Evolutionary conservation across 1,140 invertebrate genomes (phyloP).

Genomic region (Yoshiicerus persimilis): DNA sequence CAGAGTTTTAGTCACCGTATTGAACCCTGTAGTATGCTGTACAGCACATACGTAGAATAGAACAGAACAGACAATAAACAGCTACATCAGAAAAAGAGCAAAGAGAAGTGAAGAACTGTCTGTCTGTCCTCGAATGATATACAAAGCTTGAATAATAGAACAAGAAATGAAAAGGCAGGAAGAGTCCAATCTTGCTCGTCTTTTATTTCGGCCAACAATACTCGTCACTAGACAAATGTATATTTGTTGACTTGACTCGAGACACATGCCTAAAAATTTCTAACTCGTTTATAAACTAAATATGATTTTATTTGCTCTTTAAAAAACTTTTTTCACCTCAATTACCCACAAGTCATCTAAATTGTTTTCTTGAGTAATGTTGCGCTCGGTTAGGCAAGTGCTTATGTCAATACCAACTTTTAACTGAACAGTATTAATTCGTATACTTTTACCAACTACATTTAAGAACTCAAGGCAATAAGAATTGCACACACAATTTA

Average conservation of each 20-base stretch:
- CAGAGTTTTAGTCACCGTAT: neutral
- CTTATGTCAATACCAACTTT: neutral
- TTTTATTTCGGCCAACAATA: slow-evolving; percentile 21
- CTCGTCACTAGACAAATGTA: slow-evolving; percentile 19
- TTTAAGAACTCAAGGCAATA: neutral
- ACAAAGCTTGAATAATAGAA: slow-evolving; percentile 12
- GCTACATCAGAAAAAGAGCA: slow-evolving; percentile 24
- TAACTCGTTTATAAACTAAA: neutral
- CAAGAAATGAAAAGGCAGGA: slow-evolving; percentile 29
- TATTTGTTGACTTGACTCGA: neutral
- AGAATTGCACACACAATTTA: no score
- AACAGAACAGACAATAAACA: slow-evolving; percentile 20
- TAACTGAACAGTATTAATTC: no score
- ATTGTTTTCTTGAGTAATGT: neutral
- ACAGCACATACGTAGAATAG: neutral
- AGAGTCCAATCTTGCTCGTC: slow-evolving; percentile 33
- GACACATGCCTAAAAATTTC: neutral
- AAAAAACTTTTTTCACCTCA: neutral
- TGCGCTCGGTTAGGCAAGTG: neutral
- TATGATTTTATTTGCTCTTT: neutral
- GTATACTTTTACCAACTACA: neutral
- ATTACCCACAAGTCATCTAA: neutral
- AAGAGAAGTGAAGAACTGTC: slow-evolving; percentile 14
- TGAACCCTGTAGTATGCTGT: neutral
- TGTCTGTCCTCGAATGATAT: slow-evolving; percentile 7